phyloP scores from a whole-genome alignment of 2,797 vertebrate species.

The Sebastes trivittatus region DNA sequence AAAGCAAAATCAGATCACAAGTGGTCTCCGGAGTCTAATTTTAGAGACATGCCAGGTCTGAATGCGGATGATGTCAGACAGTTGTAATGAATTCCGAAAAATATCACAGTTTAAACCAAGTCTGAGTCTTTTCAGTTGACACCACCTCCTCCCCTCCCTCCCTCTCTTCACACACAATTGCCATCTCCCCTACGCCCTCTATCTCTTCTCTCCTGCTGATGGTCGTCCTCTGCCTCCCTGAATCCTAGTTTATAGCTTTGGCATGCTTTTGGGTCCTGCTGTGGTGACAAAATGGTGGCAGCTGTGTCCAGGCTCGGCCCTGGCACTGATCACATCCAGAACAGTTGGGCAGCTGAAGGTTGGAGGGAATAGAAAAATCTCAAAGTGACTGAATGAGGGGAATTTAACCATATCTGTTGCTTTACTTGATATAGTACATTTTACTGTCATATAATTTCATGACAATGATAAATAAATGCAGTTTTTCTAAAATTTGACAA shows the following conservation, averaged over 20 bases:
- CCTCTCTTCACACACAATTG: conserved; percentile 36
- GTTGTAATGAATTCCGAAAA: neutral
- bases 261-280: conserved; percentile 69
- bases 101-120: neutral
- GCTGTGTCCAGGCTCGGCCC: conserved; percentile 60
- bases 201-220: conserved; percentile 26
- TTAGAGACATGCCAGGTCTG: neutral
- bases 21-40: conserved; percentile 13
- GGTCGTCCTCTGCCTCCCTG: conserved; percentile 37
- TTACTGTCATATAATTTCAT: neutral
- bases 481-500: neutral
- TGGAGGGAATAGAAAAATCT: conserved; percentile 9
- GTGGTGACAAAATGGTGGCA: conserved; percentile 80
- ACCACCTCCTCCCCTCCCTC: neutral
- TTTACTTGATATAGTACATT: neutral
- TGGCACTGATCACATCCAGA: conserved; percentile 56
- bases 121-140: neutral
- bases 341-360: conserved; percentile 42
- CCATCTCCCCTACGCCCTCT: conserved; percentile 15
- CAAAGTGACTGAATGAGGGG: neutral
- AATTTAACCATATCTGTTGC: conserved; percentile 1
- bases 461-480: neutral
- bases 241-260: conserved; percentile 55
- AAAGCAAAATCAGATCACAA: neutral
- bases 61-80: neutral